Conservation (phyloP, 1,140 invertebrate species). For the Tetramorium alpestre region DNA sequence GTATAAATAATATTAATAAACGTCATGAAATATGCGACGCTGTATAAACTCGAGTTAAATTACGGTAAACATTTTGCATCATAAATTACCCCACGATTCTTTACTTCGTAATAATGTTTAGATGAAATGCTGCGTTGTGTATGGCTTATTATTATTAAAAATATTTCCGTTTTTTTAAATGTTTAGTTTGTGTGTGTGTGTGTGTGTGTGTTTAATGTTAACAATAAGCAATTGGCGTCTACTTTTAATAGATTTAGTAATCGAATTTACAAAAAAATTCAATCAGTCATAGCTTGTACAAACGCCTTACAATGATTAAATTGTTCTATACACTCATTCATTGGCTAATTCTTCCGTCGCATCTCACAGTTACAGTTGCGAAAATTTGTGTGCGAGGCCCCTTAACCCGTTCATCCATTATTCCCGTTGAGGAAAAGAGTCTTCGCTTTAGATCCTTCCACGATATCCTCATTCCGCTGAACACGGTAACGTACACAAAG, state of each 20-base stretch:
- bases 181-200: background rate
- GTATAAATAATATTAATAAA: conserved; percentile 51
- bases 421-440: background rate
- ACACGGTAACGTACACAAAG: background rate
- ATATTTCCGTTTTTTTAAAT: background rate
- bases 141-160: background rate
- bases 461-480: background rate
- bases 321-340: too few species aligned
- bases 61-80: background rate
- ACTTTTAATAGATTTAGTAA: background rate
- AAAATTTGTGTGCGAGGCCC: too few species aligned
- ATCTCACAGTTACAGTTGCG: too few species aligned
- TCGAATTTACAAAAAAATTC: background rate
- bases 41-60: conserved; percentile 22
- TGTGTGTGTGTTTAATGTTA: background rate
- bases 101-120: conserved; percentile 2
- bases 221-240: background rate
- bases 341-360: too few species aligned
- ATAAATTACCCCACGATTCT: conserved; percentile 17
- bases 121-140: background rate
- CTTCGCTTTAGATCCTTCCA: background rate
- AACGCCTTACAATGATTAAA: too few species aligned
- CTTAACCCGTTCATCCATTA: background rate
- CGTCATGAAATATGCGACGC: conserved; percentile 14
- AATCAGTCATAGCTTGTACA: too few species aligned